Percentiles rank a stretch among this genome's conserved stretches.
These are phyloP conservation scores for Rhea pennata DNA, from an alignment of 2,113 vertebrate species.

Conservation along the genomic window DNA sequence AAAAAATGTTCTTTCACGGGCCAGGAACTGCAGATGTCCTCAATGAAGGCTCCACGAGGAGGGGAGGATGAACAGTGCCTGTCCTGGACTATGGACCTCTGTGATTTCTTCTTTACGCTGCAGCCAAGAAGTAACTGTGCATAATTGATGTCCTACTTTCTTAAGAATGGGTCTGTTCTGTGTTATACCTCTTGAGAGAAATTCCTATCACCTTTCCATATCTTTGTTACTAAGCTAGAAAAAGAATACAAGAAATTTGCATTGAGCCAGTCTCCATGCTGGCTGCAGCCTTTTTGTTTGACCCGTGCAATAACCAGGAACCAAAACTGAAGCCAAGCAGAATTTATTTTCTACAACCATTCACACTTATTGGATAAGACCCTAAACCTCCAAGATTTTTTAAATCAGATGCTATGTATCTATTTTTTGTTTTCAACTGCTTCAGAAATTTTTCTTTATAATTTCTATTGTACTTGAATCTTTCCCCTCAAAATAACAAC, in stretches of 20 bases:
- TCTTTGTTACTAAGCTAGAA: not conserved
- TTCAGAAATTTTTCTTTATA: not conserved
- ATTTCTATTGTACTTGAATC: not conserved
- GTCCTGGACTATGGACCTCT: not conserved
- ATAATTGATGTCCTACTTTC: not conserved
- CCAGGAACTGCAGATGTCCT: not conserved
- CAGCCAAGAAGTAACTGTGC: not conserved
- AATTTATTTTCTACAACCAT: not conserved
- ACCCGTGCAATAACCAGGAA: not conserved
- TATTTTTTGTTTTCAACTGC: not conserved
- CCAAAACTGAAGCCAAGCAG: not conserved
- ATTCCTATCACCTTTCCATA: not conserved
- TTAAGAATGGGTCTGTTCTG: not conserved
- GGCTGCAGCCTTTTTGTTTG: not conserved
- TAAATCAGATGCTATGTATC: not conserved
- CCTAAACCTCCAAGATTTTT: not conserved
- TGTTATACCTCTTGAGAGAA: not conserved
- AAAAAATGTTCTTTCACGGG: not conserved
- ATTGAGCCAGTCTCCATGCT: not conserved
- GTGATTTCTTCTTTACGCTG: not conserved
- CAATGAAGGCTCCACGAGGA: not conserved
- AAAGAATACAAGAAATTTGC: not conserved
- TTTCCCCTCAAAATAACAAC: not conserved
- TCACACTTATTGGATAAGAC: not conserved
- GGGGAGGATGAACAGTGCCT: rapidly evolving